Percentiles rank a stretch among this genome's conserved stretches.
phyloP scores from a whole-genome alignment of 2,113 vertebrate species.

The Neopipo cinnamomea region DNA sequence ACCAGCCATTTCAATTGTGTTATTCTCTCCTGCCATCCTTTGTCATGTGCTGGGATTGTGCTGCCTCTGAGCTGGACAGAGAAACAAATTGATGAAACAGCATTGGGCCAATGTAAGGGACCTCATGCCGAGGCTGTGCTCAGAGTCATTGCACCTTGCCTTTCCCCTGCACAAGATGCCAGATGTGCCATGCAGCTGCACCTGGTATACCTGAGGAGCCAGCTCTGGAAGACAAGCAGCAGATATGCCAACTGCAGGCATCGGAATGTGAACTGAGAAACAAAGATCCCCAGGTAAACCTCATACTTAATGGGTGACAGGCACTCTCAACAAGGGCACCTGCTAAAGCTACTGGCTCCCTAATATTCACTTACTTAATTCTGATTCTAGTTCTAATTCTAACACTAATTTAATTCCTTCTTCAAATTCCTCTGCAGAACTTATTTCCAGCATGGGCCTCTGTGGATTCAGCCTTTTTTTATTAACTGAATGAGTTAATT shows the following conservation, averaged over 20 bases:
- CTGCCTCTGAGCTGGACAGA: not conserved
- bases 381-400: not conserved
- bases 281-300: not conserved
- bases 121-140: not conserved
- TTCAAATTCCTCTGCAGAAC: slow-evolving; percentile 15
- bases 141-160: fast-evolving
- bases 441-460: not conserved
- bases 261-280: not conserved
- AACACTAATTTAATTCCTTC: slow-evolving; percentile 11
- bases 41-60: not conserved
- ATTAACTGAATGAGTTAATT: slow-evolving; percentile 40
- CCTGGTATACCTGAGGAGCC: not conserved
- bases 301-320: not conserved
- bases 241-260: not conserved
- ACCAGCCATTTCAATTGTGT: not conserved
- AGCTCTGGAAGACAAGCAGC: not conserved
- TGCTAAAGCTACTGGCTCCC: not conserved
- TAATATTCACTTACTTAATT: not conserved
- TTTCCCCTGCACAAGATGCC: not conserved
- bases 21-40: not conserved
- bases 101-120: not conserved
- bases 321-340: not conserved
- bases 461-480: slow-evolving; percentile 13
- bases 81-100: not conserved
- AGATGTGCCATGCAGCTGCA: fast-evolving